A percentile compares a stretch with the other conserved stretches of the same genome.
These are phyloP conservation scores for Mandrillus leucophaeus DNA, from an alignment of 2,113 vertebrate genomes.

Conservation along the genomic window DNA sequence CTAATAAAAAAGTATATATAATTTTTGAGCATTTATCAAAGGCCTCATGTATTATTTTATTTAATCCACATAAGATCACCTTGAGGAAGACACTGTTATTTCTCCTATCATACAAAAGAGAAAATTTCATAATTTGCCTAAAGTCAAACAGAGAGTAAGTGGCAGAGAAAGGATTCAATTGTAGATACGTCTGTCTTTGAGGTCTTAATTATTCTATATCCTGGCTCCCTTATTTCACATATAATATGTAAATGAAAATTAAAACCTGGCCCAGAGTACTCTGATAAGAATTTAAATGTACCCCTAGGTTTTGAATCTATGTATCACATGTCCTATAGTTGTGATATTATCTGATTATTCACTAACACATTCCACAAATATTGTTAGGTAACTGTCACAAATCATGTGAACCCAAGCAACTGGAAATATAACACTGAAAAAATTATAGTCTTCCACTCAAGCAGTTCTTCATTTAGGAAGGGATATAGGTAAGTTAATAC, in stretches of 20 bases:
- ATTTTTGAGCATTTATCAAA: constrained; percentile 19
- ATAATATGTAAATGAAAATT: neutral
- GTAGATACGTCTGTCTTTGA: neutral
- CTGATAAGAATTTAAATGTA: neutral
- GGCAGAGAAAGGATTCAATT: neutral
- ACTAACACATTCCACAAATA: neutral
- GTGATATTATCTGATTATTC: neutral
- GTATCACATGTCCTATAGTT: neutral
- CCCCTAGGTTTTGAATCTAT: neutral
- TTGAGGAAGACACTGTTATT: neutral
- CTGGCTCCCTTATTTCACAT: neutral
- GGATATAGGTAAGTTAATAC: neutral
- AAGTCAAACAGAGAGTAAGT: neutral
- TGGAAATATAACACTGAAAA: neutral
- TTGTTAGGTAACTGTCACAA: neutral
- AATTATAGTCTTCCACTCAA: neutral
- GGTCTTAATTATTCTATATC: neutral
- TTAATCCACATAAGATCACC: neutral
- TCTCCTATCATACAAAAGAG: neutral
- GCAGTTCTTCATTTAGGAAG: neutral
- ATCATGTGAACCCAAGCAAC: neutral
- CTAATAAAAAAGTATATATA: neutral
- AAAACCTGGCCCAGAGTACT: neutral
- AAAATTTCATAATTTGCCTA: neutral
- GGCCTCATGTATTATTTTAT: neutral